phyloP scores from a whole-genome alignment of 2,113 vertebrate species.

The Takifugu bimaculatus region DNA sequence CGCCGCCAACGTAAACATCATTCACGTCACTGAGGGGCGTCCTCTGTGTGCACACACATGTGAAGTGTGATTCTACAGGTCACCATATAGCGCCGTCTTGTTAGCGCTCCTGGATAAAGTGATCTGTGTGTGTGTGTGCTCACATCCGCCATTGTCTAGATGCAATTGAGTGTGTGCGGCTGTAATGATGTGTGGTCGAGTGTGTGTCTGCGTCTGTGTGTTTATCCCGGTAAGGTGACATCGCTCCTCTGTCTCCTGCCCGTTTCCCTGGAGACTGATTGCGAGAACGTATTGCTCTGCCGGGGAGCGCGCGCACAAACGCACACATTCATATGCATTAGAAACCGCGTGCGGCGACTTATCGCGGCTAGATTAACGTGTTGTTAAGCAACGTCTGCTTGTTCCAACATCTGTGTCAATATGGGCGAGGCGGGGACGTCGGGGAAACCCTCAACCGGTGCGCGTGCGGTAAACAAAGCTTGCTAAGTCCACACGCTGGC shows the following conservation, averaged over 20 bases:
- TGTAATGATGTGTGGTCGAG: constrained; percentile 58
- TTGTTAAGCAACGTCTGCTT: constrained; percentile 30
- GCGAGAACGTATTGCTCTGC: constrained; percentile 44
- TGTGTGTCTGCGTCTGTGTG: constrained; percentile 42
- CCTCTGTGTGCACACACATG: constrained; percentile 25
- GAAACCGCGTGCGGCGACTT: constrained; percentile 14
- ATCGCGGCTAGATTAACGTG: constrained; percentile 13
- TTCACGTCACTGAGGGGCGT: constrained; percentile 23
- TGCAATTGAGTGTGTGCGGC: constrained; percentile 66
- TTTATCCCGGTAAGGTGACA: constrained; percentile 54
- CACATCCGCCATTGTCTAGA: constrained; percentile 45
- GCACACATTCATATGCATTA: constrained; percentile 27
- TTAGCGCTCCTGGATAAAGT: constrained; percentile 21
- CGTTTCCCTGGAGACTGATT: constrained; percentile 74
- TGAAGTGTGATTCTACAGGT: constrained; percentile 14
- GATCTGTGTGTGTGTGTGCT: constrained; percentile 10
- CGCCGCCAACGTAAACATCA: constrained; percentile 20
- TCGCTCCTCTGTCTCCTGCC: constrained; percentile 51
- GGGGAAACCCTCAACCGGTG: constrained; percentile 26
- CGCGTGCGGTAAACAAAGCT: constrained; percentile 2
- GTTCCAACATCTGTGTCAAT: constrained; percentile 33
- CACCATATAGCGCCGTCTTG: constrained; percentile 22
- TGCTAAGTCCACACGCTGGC: constrained; percentile 49
- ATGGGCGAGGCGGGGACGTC: constrained; percentile 19
- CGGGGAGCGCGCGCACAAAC: constrained; percentile 38